Evolutionary conservation across 2,888 invertebrate genomes (phyloP).

Genomic region (Ormyrus pomaceus): DNA sequence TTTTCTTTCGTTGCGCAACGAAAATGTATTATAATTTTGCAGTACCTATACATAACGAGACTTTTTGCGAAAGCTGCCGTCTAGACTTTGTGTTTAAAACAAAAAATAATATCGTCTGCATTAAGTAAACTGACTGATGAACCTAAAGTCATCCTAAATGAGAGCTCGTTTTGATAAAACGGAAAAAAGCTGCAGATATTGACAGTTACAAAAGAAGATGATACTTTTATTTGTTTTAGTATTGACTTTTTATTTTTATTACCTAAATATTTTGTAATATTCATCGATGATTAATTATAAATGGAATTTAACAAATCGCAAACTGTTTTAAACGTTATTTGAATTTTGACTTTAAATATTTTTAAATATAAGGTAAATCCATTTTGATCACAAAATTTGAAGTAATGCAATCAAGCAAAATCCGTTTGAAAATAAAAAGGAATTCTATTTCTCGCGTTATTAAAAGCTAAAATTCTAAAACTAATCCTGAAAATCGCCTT

Average conservation of each 20-base stretch:
- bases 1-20: conserved; percentile 28
- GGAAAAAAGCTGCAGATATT: background rate
- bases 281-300: background rate
- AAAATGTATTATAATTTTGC: background rate
- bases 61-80: background rate
- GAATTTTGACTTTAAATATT: no score
- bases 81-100: no score
- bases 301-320: background rate
- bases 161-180: conserved; percentile 9
- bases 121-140: background rate
- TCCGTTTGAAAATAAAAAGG: no score
- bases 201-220: background rate
- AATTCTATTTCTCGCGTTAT: no score
- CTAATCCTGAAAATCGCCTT: no score
- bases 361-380: no score
- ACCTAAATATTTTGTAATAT: background rate
- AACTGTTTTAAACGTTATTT: no score
- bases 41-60: background rate
- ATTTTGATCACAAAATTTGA: no score
- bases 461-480: no score
- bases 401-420: no score
- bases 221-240: conserved; percentile 7
- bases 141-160: background rate
- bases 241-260: background rate
- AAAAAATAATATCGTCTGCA: no score